A percentile compares a stretch with the other conserved stretches of the same genome.
Evolutionary conservation across 2,888 invertebrate species (phyloP).

Genomic region (Lordiphosa fenestrarum): DNA sequence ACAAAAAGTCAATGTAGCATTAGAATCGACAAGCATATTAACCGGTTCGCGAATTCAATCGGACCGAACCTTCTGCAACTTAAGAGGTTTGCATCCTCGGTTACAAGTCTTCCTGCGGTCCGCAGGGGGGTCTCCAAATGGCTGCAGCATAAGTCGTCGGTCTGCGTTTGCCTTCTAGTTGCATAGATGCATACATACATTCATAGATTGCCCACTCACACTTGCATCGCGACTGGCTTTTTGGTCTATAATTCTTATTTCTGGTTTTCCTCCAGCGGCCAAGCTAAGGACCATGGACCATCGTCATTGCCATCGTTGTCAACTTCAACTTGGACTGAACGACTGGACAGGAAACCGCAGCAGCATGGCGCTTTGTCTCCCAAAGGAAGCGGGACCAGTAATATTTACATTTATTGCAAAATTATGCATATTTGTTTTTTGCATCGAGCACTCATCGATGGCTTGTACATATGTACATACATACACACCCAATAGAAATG

Average conservation of each 20-base stretch:
- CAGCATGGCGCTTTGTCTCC: constrained; percentile 62
- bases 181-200: constrained; percentile 25
- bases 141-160: constrained; percentile 12
- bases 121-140: constrained; percentile 1
- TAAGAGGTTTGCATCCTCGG: no score
- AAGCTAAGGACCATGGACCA: constrained; percentile 51
- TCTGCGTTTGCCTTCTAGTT: constrained; percentile 43
- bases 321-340: constrained; percentile 13
- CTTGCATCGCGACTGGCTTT: constrained; percentile 65
- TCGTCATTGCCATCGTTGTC: constrained; percentile 17
- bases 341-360: constrained; percentile 68
- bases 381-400: constrained; percentile 61
- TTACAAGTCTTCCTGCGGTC: no score
- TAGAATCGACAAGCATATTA: no score
- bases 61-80: no score
- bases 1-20: no score
- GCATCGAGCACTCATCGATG: constrained; percentile 20
- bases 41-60: no score
- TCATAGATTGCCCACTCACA: constrained; percentile 18
- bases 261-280: constrained; percentile 60
- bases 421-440: constrained; percentile 46
- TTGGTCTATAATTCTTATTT: constrained; percentile 73
- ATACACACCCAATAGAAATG: constrained; percentile 5
- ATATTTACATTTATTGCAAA: constrained; percentile 57
- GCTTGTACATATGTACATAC: constrained; percentile 4